phyloP scores from a whole-genome alignment of 2,888 invertebrate genomes.

The Vanessa cardui region DNA sequence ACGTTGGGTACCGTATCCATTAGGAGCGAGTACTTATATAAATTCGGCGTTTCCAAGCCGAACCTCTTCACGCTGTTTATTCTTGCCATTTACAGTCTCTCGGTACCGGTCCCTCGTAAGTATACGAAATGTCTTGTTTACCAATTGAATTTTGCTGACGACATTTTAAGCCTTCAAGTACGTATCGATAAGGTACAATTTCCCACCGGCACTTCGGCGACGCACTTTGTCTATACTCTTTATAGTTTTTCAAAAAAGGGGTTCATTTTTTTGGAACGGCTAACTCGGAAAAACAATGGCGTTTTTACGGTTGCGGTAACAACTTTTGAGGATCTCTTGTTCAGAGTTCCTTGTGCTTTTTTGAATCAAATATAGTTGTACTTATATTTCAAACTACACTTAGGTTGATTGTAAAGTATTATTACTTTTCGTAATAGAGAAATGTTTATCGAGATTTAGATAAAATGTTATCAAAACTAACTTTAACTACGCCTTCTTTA shows the following conservation, averaged over 20 bases:
- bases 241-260: constrained; percentile 15
- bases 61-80: constrained; percentile 15
- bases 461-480: too few species aligned
- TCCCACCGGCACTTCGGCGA: background rate
- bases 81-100: constrained; percentile 27
- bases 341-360: background rate
- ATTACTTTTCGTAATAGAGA: too few species aligned
- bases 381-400: too few species aligned
- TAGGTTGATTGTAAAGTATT: too few species aligned
- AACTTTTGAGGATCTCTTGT: constrained; percentile 15
- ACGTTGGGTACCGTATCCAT: background rate
- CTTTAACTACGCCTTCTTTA: too few species aligned
- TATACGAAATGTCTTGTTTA: constrained; percentile 21
- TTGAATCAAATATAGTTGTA: background rate
- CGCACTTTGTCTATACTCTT: background rate
- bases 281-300: constrained; percentile 19
- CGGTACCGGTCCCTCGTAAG: constrained; percentile 20
- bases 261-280: constrained; percentile 8
- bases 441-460: too few species aligned
- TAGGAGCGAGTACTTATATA: constrained; percentile 3
- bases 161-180: background rate
- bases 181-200: constrained; percentile 1
- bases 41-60: constrained; percentile 9
- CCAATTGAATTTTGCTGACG: background rate
- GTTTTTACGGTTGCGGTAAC: constrained; percentile 6